Conservation (phyloP, 2,797 vertebrate genomes). For the Aldrovandia affinis region DNA sequence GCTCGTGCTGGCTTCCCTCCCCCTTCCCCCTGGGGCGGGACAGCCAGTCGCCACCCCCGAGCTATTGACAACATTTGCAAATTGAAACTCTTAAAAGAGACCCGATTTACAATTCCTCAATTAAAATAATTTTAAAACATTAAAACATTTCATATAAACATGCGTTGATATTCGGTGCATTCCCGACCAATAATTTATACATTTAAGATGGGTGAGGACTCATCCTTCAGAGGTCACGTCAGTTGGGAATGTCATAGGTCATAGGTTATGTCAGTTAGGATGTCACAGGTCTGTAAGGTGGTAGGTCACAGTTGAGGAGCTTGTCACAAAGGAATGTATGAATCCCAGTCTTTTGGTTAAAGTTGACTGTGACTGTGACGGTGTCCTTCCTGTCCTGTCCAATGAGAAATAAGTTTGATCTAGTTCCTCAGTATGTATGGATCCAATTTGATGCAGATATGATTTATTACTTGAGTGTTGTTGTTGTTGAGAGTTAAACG, state of each 20-base stretch:
- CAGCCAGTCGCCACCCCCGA: no score
- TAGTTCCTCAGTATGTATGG: neutral
- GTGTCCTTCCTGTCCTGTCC: neutral
- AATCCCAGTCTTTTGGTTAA: neutral
- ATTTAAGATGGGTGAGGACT: no score
- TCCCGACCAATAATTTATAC: no score
- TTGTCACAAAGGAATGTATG: neutral
- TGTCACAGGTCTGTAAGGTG: neutral
- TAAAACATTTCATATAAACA: no score
- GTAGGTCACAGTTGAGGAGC: neutral
- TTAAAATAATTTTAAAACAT: no score
- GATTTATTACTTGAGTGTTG: neutral
- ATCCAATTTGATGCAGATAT: neutral
- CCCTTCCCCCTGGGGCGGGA: no score
- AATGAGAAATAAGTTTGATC: neutral
- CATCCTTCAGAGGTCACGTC: no score
- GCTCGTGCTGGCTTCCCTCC: no score
- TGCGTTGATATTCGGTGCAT: no score
- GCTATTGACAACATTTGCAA: no score
- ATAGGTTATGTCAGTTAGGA: neutral
- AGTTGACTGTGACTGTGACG: neutral
- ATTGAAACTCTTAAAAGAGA: no score
- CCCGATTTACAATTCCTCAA: no score
- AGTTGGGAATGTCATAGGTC: slow-evolving; percentile 5
- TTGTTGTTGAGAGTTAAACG: neutral